Evolutionary conservation across 1,140 invertebrate genomes (phyloP).

Genomic region (Maniola jurtina): DNA sequence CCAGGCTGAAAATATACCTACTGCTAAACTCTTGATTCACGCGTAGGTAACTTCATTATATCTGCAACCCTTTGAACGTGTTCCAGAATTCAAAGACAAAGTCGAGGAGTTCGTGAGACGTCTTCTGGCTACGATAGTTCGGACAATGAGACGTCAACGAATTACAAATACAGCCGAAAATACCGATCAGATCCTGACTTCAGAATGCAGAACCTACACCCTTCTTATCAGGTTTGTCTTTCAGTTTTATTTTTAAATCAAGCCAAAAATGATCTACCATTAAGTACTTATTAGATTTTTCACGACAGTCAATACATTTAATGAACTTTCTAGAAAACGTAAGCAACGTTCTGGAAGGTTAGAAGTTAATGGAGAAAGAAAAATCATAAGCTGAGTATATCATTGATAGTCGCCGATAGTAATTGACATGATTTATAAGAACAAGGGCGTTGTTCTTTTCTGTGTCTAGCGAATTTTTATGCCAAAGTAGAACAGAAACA

Average conservation of each 20-base stretch:
- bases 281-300: background rate
- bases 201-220: conserved; percentile 80
- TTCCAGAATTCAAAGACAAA: conserved; percentile 70
- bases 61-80: background rate
- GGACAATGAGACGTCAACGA: conserved; percentile 83
- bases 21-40: too few relatives aligned
- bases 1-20: too few relatives aligned
- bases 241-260: background rate
- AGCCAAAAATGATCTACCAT: background rate
- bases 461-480: too few relatives aligned
- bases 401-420: too few relatives aligned
- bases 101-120: conserved; percentile 69
- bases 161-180: conserved; percentile 83
- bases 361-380: too few relatives aligned
- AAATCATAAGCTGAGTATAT: too few relatives aligned
- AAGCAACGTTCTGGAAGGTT: too few relatives aligned
- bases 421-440: too few relatives aligned
- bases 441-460: too few relatives aligned
- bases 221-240: conserved; percentile 74
- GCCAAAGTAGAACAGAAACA: too few relatives aligned
- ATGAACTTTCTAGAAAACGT: too few relatives aligned
- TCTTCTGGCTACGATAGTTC: conserved; percentile 94
- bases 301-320: too few relatives aligned
- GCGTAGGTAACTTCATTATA: background rate
- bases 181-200: conserved; percentile 92